Base-by-base conservation (phyloP, 2,113 vertebrate genomes). In the Aspiorhynchus laticeps region DNA sequence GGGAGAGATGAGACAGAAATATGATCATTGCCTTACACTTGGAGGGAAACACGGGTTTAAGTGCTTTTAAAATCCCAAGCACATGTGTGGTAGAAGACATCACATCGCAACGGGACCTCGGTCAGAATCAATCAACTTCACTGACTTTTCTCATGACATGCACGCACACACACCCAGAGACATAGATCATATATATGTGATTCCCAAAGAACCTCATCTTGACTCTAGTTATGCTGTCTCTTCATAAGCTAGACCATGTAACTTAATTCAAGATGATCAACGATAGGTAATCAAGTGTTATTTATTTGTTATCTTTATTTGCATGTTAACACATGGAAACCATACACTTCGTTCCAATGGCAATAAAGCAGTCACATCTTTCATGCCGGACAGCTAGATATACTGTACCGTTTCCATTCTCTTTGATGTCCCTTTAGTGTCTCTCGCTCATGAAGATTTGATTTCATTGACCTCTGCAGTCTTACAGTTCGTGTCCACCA, bases 41-140 rank as follows among this genome's bases (percentile, higher is more conserved):
- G 85, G 89, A 75, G 89, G 84, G 84, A 91, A 92, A 93, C 91
- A 91, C 65, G 48, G 36, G 84, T 90, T 92, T 91, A 93, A 94
- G 90, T 90, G 89, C 88, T 90, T 90, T 91, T 89, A 93, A 93
- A 92, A 93, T 91, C 90, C 88, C 83, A 89, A 89, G 91, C 93
- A 94, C 93, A 94, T 93, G 92, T 95, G 91, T 87, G 92, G 89
- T 90, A 86, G 90, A 93, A 93, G 93, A 90, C 77, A 93, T 93
- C 91, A 93, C 80, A n/a, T 83, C 85, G 77, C 91, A 63, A 88
- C 81, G 87, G 91, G 88, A 92, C 91, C 90, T 79, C 71, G 88
- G 92, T 95, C 93, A 92, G 89, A 89, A 93, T 93, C 80, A 93
- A 93, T 95, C 92, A 95, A 90, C 92, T 87, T 90, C 73, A 74